A percentile compares a stretch with the other conserved stretches of the same genome.
These are phyloP conservation scores for Zaprionus inermis DNA, from an alignment of 1,140 invertebrate species.

Conservation along the genomic window DNA sequence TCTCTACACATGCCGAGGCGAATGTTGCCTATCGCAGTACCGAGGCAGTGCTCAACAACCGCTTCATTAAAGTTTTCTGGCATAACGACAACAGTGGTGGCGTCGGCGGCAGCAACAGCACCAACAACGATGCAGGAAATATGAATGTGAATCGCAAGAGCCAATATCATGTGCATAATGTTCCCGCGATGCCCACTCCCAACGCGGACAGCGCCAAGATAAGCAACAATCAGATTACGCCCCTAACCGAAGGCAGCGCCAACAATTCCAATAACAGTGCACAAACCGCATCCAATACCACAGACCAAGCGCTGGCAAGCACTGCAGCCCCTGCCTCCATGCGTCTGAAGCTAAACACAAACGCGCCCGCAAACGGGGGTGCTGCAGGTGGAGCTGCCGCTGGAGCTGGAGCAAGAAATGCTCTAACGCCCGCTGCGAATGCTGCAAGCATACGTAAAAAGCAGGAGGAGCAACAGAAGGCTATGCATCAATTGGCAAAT, in stretches of 20 bases:
- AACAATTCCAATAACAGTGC: constrained; percentile 21
- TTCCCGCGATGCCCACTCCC: constrained; percentile 74
- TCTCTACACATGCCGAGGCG: constrained; percentile 94
- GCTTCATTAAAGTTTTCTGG: constrained; percentile 94
- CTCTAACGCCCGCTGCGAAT: constrained; percentile 50
- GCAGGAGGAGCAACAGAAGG: constrained; percentile 83
- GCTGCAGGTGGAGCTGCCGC: background rate
- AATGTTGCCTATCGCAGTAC: constrained; percentile 96
- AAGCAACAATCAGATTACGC: constrained; percentile 50
- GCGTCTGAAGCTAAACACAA: constrained; percentile 66
- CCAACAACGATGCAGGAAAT: constrained; percentile 46
- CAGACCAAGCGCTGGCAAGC: constrained; percentile 53
- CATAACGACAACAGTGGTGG: constrained; percentile 86
- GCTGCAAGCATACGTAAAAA: constrained; percentile 76
- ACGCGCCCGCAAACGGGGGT: constrained; percentile 41
- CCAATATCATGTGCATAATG: constrained; percentile 82
- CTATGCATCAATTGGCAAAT: constrained; percentile 80
- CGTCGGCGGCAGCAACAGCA: constrained; percentile 6
- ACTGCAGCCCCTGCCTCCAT: constrained; percentile 73
- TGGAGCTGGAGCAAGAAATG: constrained; percentile 13
- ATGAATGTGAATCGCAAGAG: constrained; percentile 55
- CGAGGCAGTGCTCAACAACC: constrained; percentile 97
- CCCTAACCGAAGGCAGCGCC: constrained; percentile 16
- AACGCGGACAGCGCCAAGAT: constrained; percentile 76
- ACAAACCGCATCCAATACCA: background rate